phyloP scores from a whole-genome alignment of 37 sponge, comb jelly and placozoan genomes.

The Cladorhizidae sp. region DNA sequence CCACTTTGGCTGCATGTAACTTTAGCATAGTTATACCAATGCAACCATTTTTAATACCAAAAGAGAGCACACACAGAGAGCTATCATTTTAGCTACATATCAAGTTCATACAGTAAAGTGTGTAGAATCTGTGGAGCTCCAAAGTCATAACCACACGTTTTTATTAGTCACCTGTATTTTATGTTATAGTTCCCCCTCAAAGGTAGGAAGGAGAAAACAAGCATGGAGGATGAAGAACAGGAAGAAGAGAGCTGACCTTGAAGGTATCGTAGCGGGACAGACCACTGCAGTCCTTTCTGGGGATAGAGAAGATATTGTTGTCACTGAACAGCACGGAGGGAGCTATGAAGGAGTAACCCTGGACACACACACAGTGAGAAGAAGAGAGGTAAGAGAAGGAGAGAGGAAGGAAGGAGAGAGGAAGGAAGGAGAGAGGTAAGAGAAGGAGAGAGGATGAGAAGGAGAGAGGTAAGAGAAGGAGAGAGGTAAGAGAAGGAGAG shows the following conservation, averaged over 20 bases:
- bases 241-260: slow-evolving; percentile 18
- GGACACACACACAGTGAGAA: background rate
- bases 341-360: slow-evolving; percentile 97
- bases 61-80: too few species aligned
- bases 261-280: slow-evolving; percentile 3
- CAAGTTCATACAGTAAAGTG: too few species aligned
- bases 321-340: slow-evolving; percentile 85
- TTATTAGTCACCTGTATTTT: too few species aligned
- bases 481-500: background rate
- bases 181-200: too few species aligned
- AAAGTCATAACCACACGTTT: too few species aligned
- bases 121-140: too few species aligned
- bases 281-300: slow-evolving; percentile 4
- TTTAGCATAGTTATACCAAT: too few species aligned
- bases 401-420: background rate
- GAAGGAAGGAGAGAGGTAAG: too few species aligned
- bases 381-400: background rate
- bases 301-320: slow-evolving; percentile 58
- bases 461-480: background rate
- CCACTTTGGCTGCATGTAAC: too few species aligned
- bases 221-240: background rate
- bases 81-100: too few species aligned
- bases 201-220: too few species aligned
- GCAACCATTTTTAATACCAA: too few species aligned
- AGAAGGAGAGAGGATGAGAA: background rate